A percentile compares a stretch with the other conserved stretches of the same genome.
These are phyloP conservation scores for Drosophila kambysellisi DNA, from an alignment of 2,888 invertebrate genomes.

Conservation along the genomic window DNA sequence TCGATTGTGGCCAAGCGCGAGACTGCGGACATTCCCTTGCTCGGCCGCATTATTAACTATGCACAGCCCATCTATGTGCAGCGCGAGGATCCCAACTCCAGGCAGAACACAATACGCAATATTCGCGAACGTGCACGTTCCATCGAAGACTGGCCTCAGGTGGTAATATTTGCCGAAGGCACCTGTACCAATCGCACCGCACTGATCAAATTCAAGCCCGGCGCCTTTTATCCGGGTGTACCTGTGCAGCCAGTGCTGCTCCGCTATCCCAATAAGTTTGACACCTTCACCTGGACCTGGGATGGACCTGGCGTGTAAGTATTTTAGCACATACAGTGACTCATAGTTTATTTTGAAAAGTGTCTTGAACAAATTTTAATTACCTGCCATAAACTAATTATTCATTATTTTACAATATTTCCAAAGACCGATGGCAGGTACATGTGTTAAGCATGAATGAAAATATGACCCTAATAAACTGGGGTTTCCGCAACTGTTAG, in stretches of 20 bases:
- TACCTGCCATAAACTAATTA: no score
- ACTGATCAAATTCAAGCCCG: conserved; percentile 94
- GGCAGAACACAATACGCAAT: conserved; percentile 95
- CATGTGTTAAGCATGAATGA: no score
- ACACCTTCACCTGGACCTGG: conserved; percentile 97
- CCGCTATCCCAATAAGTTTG: conserved; percentile 94
- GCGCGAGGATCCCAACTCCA: conserved; percentile 96
- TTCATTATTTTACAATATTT: no score
- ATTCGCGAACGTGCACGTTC: conserved; percentile 94
- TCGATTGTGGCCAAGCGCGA: conserved; percentile 96
- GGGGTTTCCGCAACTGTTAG: no score
- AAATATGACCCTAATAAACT: no score
- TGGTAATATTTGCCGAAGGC: conserved; percentile 98
- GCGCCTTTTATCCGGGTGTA: conserved; percentile 97
- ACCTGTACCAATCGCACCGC: conserved; percentile 98
- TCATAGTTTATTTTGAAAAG: no score
- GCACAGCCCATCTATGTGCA: conserved; percentile 98
- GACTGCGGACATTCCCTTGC: conserved; percentile 92
- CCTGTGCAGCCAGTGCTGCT: conserved; percentile 98
- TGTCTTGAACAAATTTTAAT: no score
- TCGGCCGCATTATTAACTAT: conserved; percentile 97
- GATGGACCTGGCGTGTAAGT: conserved; percentile 97
- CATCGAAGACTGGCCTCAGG: conserved; percentile 94
- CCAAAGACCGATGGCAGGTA: no score
- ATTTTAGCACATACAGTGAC: conserved; percentile 82